A percentile compares a stretch with the other conserved stretches of the same genome.
Evolutionary conservation across 2,888 invertebrate genomes (phyloP).

Genomic region (Philaethria dido): DNA sequence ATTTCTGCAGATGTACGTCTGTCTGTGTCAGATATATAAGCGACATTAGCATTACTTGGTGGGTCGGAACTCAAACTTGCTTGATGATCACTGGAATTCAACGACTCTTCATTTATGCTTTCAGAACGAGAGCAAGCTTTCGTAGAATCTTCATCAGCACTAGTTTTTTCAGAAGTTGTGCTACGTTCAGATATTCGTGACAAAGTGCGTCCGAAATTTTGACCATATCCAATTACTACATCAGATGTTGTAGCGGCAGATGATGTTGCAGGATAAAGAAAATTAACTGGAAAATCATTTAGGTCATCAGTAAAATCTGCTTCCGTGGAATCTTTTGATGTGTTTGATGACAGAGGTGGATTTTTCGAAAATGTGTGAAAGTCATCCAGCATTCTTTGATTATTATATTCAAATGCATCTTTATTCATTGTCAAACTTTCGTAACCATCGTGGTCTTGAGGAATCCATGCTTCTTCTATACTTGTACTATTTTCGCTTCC

Average conservation of each 20-base stretch:
- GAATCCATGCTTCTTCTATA: constrained; percentile 92
- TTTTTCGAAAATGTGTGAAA: constrained; percentile 79
- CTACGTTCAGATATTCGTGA: constrained; percentile 95
- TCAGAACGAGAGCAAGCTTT: constrained; percentile 93
- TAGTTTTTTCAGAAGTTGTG: constrained; percentile 94
- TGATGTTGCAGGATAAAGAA: constrained; percentile 88
- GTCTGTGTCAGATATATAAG: constrained; percentile 91
- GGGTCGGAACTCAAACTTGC: constrained; percentile 94
- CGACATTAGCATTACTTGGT: constrained; percentile 88
- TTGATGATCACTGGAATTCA: constrained; percentile 93
- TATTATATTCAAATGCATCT: constrained; percentile 75
- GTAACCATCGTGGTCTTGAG: constrained; percentile 88
- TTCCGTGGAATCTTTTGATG: constrained; percentile 83
- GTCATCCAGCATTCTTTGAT: constrained; percentile 75
- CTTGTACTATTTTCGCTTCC: constrained; percentile 93
- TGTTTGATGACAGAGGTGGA: constrained; percentile 75
- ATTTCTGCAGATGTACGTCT: constrained; percentile 92
- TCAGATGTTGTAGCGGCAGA: constrained; percentile 86
- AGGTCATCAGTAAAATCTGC: constrained; percentile 90
- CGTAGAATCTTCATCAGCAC: constrained; percentile 93
- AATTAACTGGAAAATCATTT: constrained; percentile 89
- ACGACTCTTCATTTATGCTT: constrained; percentile 92
- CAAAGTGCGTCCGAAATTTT: constrained; percentile 90
- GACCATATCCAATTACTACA: constrained; percentile 88
- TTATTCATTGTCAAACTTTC: constrained; percentile 81